Conservation (phyloP, 2,888 invertebrate genomes). For the Chalcis sispes region DNA sequence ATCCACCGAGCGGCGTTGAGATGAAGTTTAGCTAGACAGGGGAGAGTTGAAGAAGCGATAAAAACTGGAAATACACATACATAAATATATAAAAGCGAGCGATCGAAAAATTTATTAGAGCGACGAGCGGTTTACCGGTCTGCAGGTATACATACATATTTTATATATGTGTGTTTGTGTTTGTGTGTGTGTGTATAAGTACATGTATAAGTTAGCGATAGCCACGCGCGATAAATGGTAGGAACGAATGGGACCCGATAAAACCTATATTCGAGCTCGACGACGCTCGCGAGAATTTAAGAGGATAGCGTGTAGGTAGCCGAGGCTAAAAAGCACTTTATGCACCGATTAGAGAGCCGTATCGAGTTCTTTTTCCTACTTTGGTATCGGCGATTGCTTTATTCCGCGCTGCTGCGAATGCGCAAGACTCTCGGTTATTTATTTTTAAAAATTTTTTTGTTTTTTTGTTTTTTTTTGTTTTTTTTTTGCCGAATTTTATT, state of each 20-base stretch:
- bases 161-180: too few species aligned
- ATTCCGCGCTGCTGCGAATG: background rate
- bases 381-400: background rate
- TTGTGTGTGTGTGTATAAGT: too few species aligned
- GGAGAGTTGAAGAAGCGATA: background rate
- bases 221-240: constrained; percentile 28
- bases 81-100: too few species aligned
- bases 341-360: background rate
- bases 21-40: constrained; percentile 24
- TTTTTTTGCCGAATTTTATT: too few species aligned
- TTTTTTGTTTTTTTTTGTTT: too few species aligned
- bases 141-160: too few species aligned
- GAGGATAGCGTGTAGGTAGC: background rate
- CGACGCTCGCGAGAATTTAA: constrained; percentile 2
- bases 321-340: constrained; percentile 30
- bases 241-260: constrained; percentile 31
- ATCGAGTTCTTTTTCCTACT: background rate
- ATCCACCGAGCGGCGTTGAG: background rate
- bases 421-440: too few species aligned
- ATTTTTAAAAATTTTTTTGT: too few species aligned
- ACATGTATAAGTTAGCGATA: constrained; percentile 43
- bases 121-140: background rate
- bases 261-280: constrained; percentile 4
- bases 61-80: too few species aligned
- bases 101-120: constrained; percentile 39